Evolutionary conservation across 2,888 invertebrate genomes (phyloP).

Genomic region (Pemphredon lugubris): DNA sequence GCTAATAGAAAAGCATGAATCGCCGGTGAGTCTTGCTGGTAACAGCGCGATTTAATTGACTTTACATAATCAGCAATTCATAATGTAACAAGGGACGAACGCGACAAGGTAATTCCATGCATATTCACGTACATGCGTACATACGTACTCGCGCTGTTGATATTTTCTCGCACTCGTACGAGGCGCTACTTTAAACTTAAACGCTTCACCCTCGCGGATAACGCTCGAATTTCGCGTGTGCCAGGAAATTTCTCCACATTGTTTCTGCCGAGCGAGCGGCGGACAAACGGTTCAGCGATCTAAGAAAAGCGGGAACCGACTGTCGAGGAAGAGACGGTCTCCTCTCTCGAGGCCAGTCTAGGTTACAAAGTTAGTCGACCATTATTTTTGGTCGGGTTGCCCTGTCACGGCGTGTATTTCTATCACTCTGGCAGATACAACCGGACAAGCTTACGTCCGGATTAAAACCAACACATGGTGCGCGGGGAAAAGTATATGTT

Average conservation of each 20-base stretch:
- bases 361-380: conserved; percentile 56
- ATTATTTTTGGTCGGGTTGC: conserved; percentile 57
- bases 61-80: conserved; percentile 7
- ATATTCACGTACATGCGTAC: neutral
- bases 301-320: conserved; percentile 55
- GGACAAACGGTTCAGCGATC: conserved; percentile 45
- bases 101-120: neutral
- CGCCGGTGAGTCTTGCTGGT: neutral
- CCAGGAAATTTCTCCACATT: conserved; percentile 29
- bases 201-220: neutral
- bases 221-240: conserved; percentile 12
- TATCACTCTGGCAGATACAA: conserved; percentile 9
- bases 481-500: conserved; percentile 26
- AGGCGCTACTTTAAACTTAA: too few relatives aligned
- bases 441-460: conserved; percentile 18
- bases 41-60: conserved; percentile 1
- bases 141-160: neutral
- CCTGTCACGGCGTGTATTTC: conserved; percentile 46
- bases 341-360: conserved; percentile 49
- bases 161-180: neutral
- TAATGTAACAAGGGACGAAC: neutral
- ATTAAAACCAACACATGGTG: conserved; percentile 32
- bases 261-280: conserved; percentile 12
- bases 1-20: conserved; percentile 13
- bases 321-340: conserved; percentile 17